Base-by-base conservation (phyloP, 23 tunicate species). In the Corella eumyota region DNA sequence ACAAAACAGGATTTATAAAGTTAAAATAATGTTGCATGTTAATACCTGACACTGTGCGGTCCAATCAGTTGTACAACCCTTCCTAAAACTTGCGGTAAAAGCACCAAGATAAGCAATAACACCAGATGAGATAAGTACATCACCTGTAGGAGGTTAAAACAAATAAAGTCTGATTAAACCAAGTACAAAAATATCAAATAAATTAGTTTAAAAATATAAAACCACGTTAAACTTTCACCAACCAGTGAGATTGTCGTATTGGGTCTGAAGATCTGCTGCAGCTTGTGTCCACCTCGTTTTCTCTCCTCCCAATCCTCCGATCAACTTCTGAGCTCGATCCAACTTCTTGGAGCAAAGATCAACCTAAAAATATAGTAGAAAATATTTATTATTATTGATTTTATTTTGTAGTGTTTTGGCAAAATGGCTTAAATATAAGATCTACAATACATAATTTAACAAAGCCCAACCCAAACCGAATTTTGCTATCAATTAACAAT, bases 271-370 rank as follows among this genome's bases (percentile, higher is more conserved):
- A 54, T 81, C 77, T 21, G 47, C 60, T 0, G 98, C 98, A 7
- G 98, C 98, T 55, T 92, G 80, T 25, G 92, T 83, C 98, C 98
- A 92, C 48, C 98, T 66, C n/a, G 93, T 36, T 52, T 92, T 92
- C 40, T 92, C 98, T 24, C 98, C 98, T 6, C 98, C 98, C 32
- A 92, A 65, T 22, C 98, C 98, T 3, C 98, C 98, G 55, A 92
- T 92, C 46, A 92, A 73, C 61, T 92, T 92, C 62, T 92, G 81
- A 2, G 98, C 98, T 3, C 98, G 86, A 53, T 81, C 86, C 31
- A 92, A 68, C 66, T 92, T 92, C 72, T 92, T 92, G 11, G 91
- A 96, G 67, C 98, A 92, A 3, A 92, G 63, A 67, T 92, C 98
- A 46, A 92, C 93, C 96, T 88, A 28, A 2, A 9, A 45, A 40